phyloP scores from a whole-genome alignment of 2,113 vertebrate species.

The Todiramphus saurophagus region DNA sequence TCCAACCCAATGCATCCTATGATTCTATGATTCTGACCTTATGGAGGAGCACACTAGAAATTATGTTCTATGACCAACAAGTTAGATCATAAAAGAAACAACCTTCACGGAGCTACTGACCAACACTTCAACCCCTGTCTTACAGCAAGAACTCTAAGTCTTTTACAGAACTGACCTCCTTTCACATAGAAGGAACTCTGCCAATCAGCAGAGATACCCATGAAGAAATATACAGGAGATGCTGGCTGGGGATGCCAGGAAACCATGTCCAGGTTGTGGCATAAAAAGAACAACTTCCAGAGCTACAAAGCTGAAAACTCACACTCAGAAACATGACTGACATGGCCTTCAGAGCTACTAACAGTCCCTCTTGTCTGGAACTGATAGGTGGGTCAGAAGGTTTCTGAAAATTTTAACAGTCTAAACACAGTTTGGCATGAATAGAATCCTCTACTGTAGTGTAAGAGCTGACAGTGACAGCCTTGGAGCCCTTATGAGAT shows the following conservation, averaged over 20 bases:
- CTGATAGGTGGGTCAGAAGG: not conserved
- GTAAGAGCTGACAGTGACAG: not conserved
- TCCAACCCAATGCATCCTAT: no score
- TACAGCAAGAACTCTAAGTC: not conserved
- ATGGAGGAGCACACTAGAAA: no score
- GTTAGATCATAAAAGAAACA: not conserved
- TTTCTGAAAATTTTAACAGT: not conserved
- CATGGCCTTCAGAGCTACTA: not conserved
- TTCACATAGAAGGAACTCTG: not conserved
- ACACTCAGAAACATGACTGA: not conserved
- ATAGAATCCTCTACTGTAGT: not conserved
- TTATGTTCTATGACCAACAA: no score
- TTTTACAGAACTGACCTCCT: not conserved
- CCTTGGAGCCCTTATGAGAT: not conserved
- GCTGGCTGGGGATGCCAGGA: not conserved
- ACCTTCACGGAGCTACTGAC: not conserved
- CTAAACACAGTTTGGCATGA: not conserved
- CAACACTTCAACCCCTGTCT: not conserved
- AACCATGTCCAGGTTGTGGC: not conserved
- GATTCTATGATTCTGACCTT: no score
- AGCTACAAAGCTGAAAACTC: not conserved
- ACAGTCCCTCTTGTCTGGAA: not conserved
- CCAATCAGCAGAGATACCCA: not conserved
- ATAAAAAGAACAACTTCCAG: not conserved
- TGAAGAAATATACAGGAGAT: not conserved